These are phyloP conservation scores for Pempheris klunzingeri DNA, from an alignment of 2,797 vertebrate species.

Conservation along the genomic window DNA sequence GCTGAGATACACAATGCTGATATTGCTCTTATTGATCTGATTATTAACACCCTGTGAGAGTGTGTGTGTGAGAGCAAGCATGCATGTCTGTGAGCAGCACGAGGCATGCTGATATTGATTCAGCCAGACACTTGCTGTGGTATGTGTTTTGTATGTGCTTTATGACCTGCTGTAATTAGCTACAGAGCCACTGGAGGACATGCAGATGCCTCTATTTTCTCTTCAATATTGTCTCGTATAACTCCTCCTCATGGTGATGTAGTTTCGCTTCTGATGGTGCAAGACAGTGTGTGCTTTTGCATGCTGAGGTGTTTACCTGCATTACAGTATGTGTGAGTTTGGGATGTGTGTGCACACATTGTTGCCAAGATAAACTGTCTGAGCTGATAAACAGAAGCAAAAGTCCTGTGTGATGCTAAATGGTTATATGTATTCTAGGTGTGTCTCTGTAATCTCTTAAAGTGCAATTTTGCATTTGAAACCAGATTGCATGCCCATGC, in stretches of 20 bases:
- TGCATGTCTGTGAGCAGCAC: constrained; percentile 23
- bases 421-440: constrained; percentile 77
- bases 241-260: constrained; percentile 28
- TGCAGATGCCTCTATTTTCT: constrained; percentile 48
- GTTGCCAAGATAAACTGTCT: constrained; percentile 38
- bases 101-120: constrained; percentile 70
- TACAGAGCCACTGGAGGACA: constrained; percentile 49
- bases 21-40: constrained; percentile 72
- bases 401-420: constrained; percentile 66
- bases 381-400: constrained; percentile 55
- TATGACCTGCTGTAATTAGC: constrained; percentile 68
- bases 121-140: constrained; percentile 58
- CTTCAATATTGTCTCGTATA: constrained; percentile 43
- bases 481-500: constrained; percentile 69
- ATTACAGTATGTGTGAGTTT: constrained; percentile 8
- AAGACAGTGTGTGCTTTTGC: constrained; percentile 35
- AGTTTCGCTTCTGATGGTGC: constrained; percentile 30
- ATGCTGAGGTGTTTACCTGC: constrained; percentile 24
- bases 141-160: constrained; percentile 65
- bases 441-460: constrained; percentile 78
- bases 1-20: constrained; percentile 58
- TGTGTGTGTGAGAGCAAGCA: constrained; percentile 24
- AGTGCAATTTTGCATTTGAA: constrained; percentile 82
- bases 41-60: constrained; percentile 53
- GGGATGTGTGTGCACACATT: not conserved